phyloP scores from a whole-genome alignment of 2,113 vertebrate genomes.

The Sturnus vulgaris region DNA sequence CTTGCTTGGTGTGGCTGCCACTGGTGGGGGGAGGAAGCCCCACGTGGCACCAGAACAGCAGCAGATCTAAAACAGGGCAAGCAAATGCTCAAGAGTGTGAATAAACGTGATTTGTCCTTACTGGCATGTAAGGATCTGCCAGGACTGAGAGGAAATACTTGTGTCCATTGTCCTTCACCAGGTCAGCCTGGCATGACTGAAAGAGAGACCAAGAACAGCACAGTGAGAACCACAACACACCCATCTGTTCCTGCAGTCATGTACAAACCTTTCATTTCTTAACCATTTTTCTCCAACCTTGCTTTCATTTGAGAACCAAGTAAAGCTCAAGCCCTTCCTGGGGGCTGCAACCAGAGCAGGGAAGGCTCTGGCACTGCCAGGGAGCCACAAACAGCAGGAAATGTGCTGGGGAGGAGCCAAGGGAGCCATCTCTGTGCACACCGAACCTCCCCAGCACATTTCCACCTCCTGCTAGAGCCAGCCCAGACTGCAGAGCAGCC shows the following conservation, averaged over 20 bases:
- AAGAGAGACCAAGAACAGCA: constrained; percentile 1
- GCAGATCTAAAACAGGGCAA: background rate
- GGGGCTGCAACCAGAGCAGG: background rate
- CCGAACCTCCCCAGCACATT: background rate
- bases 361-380: background rate
- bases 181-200: constrained; percentile 96
- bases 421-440: background rate
- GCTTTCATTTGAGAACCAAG: background rate
- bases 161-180: constrained; percentile 98
- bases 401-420: background rate
- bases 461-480: background rate
- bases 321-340: background rate
- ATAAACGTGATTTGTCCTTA: constrained; percentile 70
- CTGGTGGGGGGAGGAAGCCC: background rate
- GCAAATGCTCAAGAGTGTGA: background rate
- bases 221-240: background rate
- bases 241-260: background rate
- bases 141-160: constrained; percentile 99
- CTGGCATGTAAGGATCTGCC: constrained; percentile 97
- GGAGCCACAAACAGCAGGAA: background rate
- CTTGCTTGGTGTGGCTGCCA: background rate
- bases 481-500: background rate
- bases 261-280: background rate
- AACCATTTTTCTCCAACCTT: background rate
- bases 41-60: background rate